Evolutionary conservation across 2,888 invertebrate genomes (phyloP), one percentile per base, ranked within the genome.

Genomic region (Lycophotia porphyrea): DNA sequence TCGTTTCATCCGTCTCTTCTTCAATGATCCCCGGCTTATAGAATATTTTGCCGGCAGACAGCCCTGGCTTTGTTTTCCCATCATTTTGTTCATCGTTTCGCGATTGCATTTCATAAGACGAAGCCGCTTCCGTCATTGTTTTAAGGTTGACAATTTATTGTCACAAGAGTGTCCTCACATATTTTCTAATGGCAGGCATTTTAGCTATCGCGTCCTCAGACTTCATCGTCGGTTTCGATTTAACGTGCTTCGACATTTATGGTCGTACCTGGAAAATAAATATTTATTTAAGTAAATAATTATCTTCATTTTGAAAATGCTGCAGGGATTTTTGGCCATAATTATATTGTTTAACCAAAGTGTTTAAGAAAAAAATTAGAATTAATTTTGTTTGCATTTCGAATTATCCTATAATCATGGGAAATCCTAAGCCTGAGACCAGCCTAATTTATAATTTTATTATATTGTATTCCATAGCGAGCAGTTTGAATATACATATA

Each of bases 1-100:
- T 97, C 2, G 95, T 97, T 66, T 96, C 96, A 82, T 95, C 96
- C 13, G 96, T 97, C 76, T 95, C 95, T 65, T 96, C 96, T 42
- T 94, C 95, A 60, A 95, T 93, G 27, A 93, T 93, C 1, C 96
- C 96, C 15, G 96, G 96, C 58, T 95, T 95, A 76, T 96, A 94
- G 86, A 97, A 97, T 86, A 97, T 94, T 86, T 96, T 96, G 3
- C 96, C 96, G 15, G 93, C 90, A 0, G 96, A 92, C 21, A 94
- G 86, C 27, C 90, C 86, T 9, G 93, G 91, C 70, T 93, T 95
- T 2, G 90, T 66, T 79, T 88, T 87, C 1, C 77, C 89, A 68
- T 92, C 92, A 72, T 91, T 92, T 39, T 88, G 90, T 36, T 94
- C 94, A 65, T 94, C 93, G 64, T 90, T 92, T 60, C 92, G 90